Conservation (phyloP, 2,888 invertebrate species). For the Scaptomyza flava region DNA sequence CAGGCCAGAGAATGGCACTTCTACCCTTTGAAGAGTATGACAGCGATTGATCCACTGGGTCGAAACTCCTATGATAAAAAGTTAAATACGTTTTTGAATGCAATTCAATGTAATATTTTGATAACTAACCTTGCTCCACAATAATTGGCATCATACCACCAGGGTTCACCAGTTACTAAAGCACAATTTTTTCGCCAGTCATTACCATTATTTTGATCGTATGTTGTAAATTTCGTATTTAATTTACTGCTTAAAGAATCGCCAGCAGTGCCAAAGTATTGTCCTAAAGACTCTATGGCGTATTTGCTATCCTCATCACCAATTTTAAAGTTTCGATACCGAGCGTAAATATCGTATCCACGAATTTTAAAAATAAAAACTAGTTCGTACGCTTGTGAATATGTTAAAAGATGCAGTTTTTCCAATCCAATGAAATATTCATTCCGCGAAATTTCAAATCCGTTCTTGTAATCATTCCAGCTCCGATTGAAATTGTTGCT, state of each 20-base stretch:
- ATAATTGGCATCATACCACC: rapidly evolving
- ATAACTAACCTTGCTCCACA: background rate
- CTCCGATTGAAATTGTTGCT: rapidly evolving
- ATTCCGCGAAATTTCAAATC: background rate
- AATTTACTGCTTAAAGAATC: background rate
- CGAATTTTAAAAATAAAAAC: background rate
- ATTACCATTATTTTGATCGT: background rate
- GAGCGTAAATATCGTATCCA: no score
- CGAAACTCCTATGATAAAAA: no score
- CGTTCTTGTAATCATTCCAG: background rate
- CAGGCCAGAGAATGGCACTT: no score
- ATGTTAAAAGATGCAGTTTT: conserved; percentile 12
- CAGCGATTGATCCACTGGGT: no score
- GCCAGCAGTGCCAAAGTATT: rapidly evolving
- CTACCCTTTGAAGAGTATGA: no score
- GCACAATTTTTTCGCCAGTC: background rate
- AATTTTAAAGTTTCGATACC: no score
- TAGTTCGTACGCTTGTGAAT: background rate
- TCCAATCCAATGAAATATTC: conserved; percentile 32
- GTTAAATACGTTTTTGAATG: background rate
- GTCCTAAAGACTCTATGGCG: conserved; percentile 21
- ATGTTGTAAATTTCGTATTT: background rate
- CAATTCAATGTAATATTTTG: background rate
- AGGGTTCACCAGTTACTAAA: rapidly evolving
- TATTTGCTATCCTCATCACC: background rate